Evolutionary conservation across 2,888 invertebrate species (phyloP).

Genomic region (Leptopterna dolabrata): DNA sequence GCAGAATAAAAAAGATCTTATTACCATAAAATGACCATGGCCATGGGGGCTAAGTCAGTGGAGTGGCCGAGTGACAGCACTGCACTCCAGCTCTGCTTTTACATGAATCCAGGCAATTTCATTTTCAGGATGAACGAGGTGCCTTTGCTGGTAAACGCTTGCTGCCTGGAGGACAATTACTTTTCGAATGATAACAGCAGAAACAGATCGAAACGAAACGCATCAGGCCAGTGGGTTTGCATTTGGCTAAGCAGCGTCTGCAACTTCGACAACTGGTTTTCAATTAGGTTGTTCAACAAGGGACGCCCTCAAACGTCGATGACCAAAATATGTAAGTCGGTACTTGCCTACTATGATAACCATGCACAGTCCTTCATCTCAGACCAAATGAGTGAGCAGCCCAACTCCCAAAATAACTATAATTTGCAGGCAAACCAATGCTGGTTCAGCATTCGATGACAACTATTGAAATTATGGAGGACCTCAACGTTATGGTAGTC

Average conservation of each 20-base stretch:
- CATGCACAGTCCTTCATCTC: neutral
- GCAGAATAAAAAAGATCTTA: too few species aligned
- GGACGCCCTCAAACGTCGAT: neutral
- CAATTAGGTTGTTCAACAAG: neutral
- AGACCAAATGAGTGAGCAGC: neutral
- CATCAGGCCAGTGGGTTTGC: slow-evolving; percentile 4
- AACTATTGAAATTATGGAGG: slow-evolving; percentile 27
- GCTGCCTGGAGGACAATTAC: neutral
- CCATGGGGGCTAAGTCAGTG: too few species aligned
- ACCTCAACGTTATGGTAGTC: slow-evolving; percentile 43
- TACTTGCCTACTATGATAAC: neutral
- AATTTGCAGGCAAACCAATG: slow-evolving; percentile 37
- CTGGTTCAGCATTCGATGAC: slow-evolving; percentile 24
- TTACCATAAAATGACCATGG: neutral
- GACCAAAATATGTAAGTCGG: slow-evolving; percentile 29
- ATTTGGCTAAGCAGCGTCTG: slow-evolving; percentile 26
- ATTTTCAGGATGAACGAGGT: neutral
- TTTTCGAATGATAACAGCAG: neutral
- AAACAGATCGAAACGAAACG: neutral
- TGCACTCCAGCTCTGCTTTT: too few species aligned
- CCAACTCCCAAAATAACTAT: neutral
- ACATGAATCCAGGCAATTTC: neutral
- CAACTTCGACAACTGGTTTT: slow-evolving; percentile 36
- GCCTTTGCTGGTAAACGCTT: neutral
- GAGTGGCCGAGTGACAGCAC: too few species aligned